Percentiles rank a stretch among this genome's conserved stretches.
Evolutionary conservation across 2,797 vertebrate genomes (phyloP).

Genomic region (Leptoclinus maculatus): DNA sequence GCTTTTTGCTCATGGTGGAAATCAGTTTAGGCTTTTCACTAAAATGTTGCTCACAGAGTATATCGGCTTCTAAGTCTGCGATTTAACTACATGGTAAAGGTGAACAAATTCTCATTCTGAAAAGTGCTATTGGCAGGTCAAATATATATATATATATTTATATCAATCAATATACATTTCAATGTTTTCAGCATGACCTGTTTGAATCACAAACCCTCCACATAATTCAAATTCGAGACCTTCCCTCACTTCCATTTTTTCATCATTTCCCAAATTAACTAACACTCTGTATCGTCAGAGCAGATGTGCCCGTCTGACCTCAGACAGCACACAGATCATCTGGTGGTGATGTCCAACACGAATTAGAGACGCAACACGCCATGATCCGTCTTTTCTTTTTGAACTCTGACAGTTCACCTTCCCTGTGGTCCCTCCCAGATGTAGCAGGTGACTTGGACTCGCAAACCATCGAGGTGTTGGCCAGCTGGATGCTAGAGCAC

Average conservation of each 20-base stretch:
- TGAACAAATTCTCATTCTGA: constrained; percentile 2
- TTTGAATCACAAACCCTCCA: constrained; percentile 1
- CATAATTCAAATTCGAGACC: neutral
- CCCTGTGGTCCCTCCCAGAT: constrained; percentile 74
- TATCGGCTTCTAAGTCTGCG: neutral
- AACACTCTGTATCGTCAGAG: neutral
- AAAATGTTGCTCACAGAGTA: constrained; percentile 7
- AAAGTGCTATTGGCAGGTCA: neutral
- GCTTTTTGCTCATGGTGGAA: neutral
- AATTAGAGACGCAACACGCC: constrained; percentile 33
- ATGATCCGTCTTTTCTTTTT: constrained; percentile 48
- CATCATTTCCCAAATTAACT: neutral
- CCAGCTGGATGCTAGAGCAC: constrained; percentile 90
- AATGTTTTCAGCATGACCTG: neutral
- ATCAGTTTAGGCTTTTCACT: neutral
- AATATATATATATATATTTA: neutral
- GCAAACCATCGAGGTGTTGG: constrained; percentile 85
- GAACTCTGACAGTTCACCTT: constrained; percentile 56
- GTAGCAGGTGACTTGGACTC: constrained; percentile 86
- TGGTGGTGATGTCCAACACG: constrained; percentile 39
- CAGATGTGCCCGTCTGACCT: constrained; percentile 37
- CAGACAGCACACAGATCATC: constrained; percentile 10
- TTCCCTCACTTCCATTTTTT: constrained; percentile 1
- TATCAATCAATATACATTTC: neutral
- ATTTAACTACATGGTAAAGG: constrained; percentile 20